phyloP scores from a whole-genome alignment of 37 sponge, comb jelly and placozoan genomes.

The Cliona cf. orientalis region DNA sequence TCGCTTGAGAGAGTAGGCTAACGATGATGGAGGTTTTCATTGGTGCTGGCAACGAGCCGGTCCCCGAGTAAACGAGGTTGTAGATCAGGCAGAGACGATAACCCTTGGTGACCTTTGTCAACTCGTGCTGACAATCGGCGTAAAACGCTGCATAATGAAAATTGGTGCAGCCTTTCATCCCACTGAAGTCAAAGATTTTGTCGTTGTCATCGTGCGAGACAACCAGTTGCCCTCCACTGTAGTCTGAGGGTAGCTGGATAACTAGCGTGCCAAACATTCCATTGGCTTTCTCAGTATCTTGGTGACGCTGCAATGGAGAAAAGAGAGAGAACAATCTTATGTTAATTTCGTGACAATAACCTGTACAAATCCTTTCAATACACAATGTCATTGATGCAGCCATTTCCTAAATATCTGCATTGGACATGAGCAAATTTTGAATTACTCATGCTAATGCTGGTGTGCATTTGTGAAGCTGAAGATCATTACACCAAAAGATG shows the following conservation, averaged over 20 bases:
- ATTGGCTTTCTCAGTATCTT: constrained; percentile 30
- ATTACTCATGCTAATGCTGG: no score
- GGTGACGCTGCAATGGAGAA: constrained; percentile 10
- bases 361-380: no score
- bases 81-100: constrained; percentile 48
- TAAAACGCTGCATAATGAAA: constrained; percentile 42
- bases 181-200: constrained; percentile 27
- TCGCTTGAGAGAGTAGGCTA: not conserved
- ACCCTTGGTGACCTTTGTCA: constrained; percentile 22
- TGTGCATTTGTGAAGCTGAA: no score
- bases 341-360: no score
- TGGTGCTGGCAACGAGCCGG: constrained; percentile 16
- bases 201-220: constrained; percentile 9
- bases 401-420: no score
- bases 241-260: constrained; percentile 22
- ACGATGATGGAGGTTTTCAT: constrained; percentile 1
- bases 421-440: no score
- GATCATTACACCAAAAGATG: no score
- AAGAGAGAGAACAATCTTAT: not conserved
- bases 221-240: constrained; percentile 18
- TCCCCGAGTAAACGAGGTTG: constrained; percentile 32
- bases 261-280: constrained; percentile 37
- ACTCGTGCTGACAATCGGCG: constrained; percentile 45
- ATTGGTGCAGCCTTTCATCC: not conserved
- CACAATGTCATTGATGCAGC: no score